These are phyloP conservation scores for Dipodomys spectabilis DNA, from an alignment of 2,113 vertebrate genomes.

Conservation along the genomic window DNA sequence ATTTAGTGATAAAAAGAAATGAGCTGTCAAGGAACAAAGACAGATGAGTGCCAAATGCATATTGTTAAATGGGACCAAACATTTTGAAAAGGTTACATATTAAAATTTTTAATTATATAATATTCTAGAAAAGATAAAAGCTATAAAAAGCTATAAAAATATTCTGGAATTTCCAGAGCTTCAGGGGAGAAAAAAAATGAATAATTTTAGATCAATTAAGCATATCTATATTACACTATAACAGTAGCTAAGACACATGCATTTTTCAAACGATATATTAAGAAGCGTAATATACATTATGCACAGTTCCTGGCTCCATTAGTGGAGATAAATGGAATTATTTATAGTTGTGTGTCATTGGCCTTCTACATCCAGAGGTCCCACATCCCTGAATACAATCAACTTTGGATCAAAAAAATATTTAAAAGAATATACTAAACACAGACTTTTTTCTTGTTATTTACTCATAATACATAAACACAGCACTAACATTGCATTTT, in stretches of 20 bases:
- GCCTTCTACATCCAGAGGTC: too few species aligned
- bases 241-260: background rate
- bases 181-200: background rate
- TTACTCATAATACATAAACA: background rate
- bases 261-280: background rate
- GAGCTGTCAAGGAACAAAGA: background rate
- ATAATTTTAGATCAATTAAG: background rate
- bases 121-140: background rate
- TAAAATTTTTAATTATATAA: background rate
- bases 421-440: background rate
- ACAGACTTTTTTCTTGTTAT: background rate
- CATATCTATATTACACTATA: background rate
- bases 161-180: background rate
- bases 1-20: slow-evolving; percentile 16
- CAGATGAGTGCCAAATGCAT: background rate
- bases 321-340: background rate
- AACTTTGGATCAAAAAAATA: background rate
- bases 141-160: background rate
- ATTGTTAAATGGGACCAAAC: background rate
- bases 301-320: background rate
- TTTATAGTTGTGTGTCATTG: background rate
- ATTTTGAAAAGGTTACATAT: background rate
- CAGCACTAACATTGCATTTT: background rate
- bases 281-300: background rate
- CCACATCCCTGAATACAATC: too few species aligned